Evolutionary conservation across 2,113 vertebrate genomes (phyloP), one percentile per base, ranked within the genome.

Genomic region (Camelus dromedarius): DNA sequence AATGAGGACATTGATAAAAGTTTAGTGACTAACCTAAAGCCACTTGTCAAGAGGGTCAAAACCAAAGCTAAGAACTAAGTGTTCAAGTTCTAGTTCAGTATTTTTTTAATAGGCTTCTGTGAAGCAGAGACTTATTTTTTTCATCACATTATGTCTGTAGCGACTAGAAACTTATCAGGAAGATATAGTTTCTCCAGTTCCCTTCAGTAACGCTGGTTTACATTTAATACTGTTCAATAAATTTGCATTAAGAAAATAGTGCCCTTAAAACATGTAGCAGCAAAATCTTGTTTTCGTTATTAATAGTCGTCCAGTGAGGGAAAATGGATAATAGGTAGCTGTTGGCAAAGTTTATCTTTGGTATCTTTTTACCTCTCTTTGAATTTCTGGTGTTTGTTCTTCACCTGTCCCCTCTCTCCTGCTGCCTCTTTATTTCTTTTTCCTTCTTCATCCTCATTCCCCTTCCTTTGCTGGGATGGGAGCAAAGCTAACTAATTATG

Each of bases 1-100:
- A 93, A 70, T 93, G 38, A 75, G 9, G 96, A 56, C n/a, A 46
- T 64, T 91, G 66, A 72, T 90, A 94, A 92, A 95, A 95, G 13
- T 81, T 86, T 93, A 85, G 66, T 92, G 88, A 93, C 32, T 88
- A 73, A 69, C 52, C 26, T 50, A 81, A 86, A 93, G 48, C n/a
- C 52, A 89, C 42, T 79, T 92, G 22, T 81, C 69, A 50, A 93
- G 54, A 83, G 56, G 4, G 76, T 95, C 26, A 87, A 80, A 96
- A 83, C 69, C 62, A 16, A 92, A 96, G 90, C 46, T 93, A 76
- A 69, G 58, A 95, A 80, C 35, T 32, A 69, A 70, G n/a, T 52
- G 38, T 77, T 96, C 50, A 89, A 73, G 28, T 94, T 97, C 16
- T 84, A 93, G 38, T 94, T 87, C 35, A 96, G 1, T 91, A 26